Conservation (phyloP, 2,888 invertebrate species). For the Perithous albicinctus region DNA sequence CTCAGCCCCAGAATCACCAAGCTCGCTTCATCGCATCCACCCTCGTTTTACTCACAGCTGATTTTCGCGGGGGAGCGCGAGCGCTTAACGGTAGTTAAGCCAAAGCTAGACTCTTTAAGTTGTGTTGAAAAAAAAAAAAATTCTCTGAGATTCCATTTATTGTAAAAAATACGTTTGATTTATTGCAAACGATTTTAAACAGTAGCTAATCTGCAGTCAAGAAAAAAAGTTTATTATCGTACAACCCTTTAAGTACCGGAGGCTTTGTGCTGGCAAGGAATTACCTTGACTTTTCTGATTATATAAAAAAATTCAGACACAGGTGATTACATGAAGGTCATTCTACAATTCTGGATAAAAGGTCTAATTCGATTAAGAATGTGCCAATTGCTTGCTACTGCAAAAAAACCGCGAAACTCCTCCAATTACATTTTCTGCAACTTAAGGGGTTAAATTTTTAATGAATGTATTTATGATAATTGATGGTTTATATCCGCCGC, state of each 20-base stretch:
- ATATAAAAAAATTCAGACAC: background rate
- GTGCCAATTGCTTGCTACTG: too few relatives aligned
- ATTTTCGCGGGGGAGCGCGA: constrained; percentile 45
- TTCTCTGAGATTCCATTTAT: background rate
- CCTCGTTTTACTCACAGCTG: constrained; percentile 38
- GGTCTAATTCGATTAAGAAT: too few relatives aligned
- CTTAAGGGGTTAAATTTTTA: background rate
- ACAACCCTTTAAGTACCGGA: background rate
- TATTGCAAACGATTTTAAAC: background rate
- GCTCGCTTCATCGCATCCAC: constrained; percentile 6
- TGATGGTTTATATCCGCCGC: constrained; percentile 73
- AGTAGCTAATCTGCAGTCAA: background rate
- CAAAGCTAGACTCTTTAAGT: too few relatives aligned
- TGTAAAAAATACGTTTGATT: background rate
- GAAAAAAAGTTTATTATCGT: background rate
- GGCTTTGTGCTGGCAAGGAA: background rate
- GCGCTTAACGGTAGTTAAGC: too few relatives aligned
- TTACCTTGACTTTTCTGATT: background rate
- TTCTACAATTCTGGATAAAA: too few relatives aligned
- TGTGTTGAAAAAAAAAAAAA: too few relatives aligned
- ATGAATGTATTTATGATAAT: background rate
- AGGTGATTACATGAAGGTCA: background rate
- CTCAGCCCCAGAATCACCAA: constrained; percentile 40
- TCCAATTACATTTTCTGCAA: too few relatives aligned
- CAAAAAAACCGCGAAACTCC: too few relatives aligned